Evolutionary conservation across 2,113 vertebrate genomes (phyloP).

Genomic region (Pseudorectes ferrugineus): DNA sequence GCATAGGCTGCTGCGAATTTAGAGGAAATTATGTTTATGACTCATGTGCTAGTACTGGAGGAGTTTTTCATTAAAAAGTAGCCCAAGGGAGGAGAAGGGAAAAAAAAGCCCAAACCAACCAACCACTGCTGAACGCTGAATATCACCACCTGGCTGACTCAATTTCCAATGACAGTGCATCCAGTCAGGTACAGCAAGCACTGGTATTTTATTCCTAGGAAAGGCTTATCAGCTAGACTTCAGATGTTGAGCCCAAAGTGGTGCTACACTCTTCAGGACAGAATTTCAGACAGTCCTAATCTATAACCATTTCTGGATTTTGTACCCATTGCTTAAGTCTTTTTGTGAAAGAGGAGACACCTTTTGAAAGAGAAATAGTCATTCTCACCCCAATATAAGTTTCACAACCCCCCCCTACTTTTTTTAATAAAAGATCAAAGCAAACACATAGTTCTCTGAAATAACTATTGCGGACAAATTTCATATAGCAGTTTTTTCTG

Average conservation of each 20-base stretch:
- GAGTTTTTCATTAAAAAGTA: not conserved
- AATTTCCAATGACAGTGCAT: not conserved
- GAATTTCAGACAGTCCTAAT: not conserved
- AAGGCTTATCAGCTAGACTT: not conserved
- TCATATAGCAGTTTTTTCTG: rapidly evolving
- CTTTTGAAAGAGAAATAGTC: not conserved
- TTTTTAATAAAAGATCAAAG: not conserved
- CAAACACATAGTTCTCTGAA: not conserved
- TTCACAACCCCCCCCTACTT: rapidly evolving
- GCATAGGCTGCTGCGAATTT: not conserved
- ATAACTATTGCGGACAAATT: not conserved
- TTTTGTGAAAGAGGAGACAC: not conserved
- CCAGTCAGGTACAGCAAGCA: not conserved
- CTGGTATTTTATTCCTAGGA: not conserved
- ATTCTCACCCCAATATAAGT: not conserved
- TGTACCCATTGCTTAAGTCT: not conserved
- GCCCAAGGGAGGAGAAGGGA: not conserved
- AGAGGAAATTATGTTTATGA: not conserved
- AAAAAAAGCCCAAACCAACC: not conserved
- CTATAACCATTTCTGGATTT: not conserved
- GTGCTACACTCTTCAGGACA: not conserved
- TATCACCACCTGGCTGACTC: not conserved
- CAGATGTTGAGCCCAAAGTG: not conserved
- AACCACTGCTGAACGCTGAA: not conserved
- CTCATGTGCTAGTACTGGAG: not conserved